A percentile compares a stretch with the other conserved stretches of the same genome.
phyloP scores from a whole-genome alignment of 2,888 invertebrate species.

The Psylliodes chrysocephalus region DNA sequence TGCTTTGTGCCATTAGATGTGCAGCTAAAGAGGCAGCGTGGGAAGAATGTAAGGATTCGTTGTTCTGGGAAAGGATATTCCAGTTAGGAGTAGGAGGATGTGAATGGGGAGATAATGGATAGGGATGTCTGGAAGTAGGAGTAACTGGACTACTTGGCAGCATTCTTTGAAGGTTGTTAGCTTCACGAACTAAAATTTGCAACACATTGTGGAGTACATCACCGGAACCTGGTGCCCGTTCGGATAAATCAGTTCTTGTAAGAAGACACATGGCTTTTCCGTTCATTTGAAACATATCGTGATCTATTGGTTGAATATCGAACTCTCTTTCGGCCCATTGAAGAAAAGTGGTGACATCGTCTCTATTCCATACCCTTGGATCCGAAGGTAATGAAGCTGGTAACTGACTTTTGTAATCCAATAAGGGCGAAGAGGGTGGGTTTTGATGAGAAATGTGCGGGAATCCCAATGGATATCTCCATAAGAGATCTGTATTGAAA shows the following conservation, averaged over 20 bases:
- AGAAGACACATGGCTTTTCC: slow-evolving; percentile 94
- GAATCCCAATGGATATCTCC: slow-evolving; percentile 87
- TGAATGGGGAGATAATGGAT: slow-evolving; percentile 83
- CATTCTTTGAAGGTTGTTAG: slow-evolving; percentile 80
- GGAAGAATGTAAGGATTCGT: slow-evolving; percentile 57
- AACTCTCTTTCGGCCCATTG: slow-evolving; percentile 94
- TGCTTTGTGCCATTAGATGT: slow-evolving; percentile 79
- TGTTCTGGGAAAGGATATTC: slow-evolving; percentile 64
- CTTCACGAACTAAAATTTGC: slow-evolving; percentile 85
- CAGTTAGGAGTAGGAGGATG: slow-evolving; percentile 85
- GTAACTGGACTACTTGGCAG: slow-evolving; percentile 85
- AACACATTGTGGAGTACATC: slow-evolving; percentile 94
- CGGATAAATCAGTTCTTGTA: slow-evolving; percentile 89
- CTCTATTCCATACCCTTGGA: slow-evolving; percentile 90
- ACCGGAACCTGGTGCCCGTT: slow-evolving; percentile 91
- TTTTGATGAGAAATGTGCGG: slow-evolving; percentile 73
- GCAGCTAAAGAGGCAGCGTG: slow-evolving; percentile 73
- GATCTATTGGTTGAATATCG: slow-evolving; percentile 89
- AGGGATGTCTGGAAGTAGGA: slow-evolving; percentile 78
- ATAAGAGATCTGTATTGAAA: slow-evolving; percentile 85
- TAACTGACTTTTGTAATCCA: slow-evolving; percentile 88
- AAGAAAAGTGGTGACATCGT: slow-evolving; percentile 87
- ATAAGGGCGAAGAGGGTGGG: slow-evolving; percentile 75
- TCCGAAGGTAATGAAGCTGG: slow-evolving; percentile 86
- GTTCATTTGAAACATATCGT: slow-evolving; percentile 96